Conservation (phyloP, 2,113 vertebrate species). For the Brachyistius frenatus region DNA sequence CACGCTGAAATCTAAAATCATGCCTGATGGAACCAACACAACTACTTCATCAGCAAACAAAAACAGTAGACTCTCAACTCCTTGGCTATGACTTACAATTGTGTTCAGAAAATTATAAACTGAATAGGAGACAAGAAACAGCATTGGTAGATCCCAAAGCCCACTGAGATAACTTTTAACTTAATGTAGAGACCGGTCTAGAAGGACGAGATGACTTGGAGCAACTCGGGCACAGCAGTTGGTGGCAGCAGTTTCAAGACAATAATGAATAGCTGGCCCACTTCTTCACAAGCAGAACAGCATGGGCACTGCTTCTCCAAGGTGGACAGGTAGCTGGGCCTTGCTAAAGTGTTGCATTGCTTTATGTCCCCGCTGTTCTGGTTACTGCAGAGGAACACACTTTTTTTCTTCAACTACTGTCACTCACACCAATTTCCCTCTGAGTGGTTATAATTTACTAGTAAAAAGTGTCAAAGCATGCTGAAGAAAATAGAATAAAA, state of each 20-base stretch:
- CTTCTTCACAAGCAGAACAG: neutral
- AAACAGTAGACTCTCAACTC: slow-evolving; percentile 10
- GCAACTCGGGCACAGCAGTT: neutral
- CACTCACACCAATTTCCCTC: slow-evolving; percentile 24
- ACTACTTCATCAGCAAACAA: neutral
- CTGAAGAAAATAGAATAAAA: slow-evolving; percentile 25
- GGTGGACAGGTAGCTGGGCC: neutral
- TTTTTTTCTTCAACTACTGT: slow-evolving; percentile 13
- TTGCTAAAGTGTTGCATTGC: neutral
- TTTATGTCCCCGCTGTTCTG: no score
- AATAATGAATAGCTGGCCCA: no score
- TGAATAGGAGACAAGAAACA: neutral
- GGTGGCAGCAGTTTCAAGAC: neutral
- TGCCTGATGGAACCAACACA: slow-evolving; percentile 14
- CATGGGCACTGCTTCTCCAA: neutral
- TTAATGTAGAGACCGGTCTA: neutral
- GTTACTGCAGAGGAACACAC: neutral
- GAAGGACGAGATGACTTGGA: neutral
- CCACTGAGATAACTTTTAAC: neutral
- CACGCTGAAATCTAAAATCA: neutral
- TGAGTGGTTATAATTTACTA: slow-evolving; percentile 16
- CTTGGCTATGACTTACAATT: neutral
- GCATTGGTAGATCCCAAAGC: neutral
- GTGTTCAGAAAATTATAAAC: neutral
- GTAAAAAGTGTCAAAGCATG: slow-evolving; percentile 53